Evolutionary conservation across 2,888 invertebrate species (phyloP).

Genomic region (Barypeithes pellucidus): DNA sequence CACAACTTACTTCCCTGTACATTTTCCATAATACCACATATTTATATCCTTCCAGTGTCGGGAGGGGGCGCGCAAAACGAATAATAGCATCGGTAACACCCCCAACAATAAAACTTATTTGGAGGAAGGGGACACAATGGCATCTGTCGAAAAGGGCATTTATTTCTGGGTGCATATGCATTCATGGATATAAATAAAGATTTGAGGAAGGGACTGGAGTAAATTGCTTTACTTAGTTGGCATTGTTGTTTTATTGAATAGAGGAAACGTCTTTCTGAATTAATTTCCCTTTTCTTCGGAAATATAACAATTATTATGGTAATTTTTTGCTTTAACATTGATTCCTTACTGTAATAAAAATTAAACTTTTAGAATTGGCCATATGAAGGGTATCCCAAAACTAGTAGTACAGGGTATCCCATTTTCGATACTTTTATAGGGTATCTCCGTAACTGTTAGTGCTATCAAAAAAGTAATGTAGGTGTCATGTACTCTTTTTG

Average conservation of each 20-base stretch:
- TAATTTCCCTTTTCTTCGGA: no score
- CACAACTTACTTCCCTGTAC: conserved; percentile 21
- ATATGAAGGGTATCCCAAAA: no score
- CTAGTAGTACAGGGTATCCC: no score
- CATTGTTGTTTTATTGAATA: conserved; percentile 2
- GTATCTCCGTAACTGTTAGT: no score
- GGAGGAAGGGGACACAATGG: conserved; percentile 24
- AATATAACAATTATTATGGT: no score
- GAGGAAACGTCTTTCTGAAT: neutral
- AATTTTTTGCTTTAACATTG: no score
- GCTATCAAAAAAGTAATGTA: no score
- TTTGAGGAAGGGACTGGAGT: conserved; percentile 11
- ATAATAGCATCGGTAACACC: conserved; percentile 38
- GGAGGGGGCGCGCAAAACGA: conserved; percentile 28
- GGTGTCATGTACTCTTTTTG: no score
- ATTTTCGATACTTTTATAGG: no score
- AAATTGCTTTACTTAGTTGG: conserved; percentile 13
- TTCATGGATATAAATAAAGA: conserved; percentile 34
- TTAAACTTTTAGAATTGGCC: no score
- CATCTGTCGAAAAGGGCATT: conserved; percentile 38
- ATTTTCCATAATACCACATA: conserved; percentile 33
- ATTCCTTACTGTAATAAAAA: no score
- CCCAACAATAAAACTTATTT: conserved; percentile 31
- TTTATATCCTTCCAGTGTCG: conserved; percentile 27
- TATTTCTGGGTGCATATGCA: conserved; percentile 40